Base-by-base conservation (phyloP, 2,888 invertebrate genomes). In the Hemaris fuciformis region DNA sequence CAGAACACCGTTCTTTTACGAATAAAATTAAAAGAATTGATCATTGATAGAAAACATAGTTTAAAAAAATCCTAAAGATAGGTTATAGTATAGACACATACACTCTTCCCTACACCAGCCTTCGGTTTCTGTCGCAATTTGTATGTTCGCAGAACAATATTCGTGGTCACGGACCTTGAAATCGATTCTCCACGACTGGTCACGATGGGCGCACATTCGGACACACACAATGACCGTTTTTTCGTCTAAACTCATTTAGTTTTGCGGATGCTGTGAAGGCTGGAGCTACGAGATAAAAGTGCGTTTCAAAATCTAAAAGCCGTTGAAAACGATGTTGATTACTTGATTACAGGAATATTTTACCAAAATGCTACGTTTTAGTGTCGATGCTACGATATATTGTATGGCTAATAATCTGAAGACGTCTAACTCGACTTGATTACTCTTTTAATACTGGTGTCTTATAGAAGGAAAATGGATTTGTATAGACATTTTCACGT, bases 101-200 rank as follows among this genome's bases (percentile, higher is more conserved):
- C 38, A 38, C n/a, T 4, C n/a, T 13, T n/a, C 10, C n/a, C 1
- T 38, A 38, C n/a, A 1, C 3, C 38, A n/a, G n/a, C 13, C 38
- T 38, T n/a, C 38, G 27, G 8, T 10, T 8, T 20, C 10, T 27
- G 18, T 53, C 13, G 10, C 45, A 10, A 46, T 38, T 38, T 38
- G 46, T 5, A 25, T 18, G 27, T 15, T 13, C 3, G 27, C 27
- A 66, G 68, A 57, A 53, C 27, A 53, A 31, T 18, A 27, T 48
- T 66, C 62, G 57, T 67, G 61, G 60, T 62, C 63, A 60, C 56
- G 63, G 68, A 65, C 77, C 76, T 80, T 80, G 74, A 71, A 76
- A 77, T 75, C 70, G 75, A 79, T 79, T 80, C 81, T 75, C 74
- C 77, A 79, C 75, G 77, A 63, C 66, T 66, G 65, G 71, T 75